Percentiles rank a stretch among this genome's conserved stretches.
These are phyloP conservation scores for Sparidentex hasta DNA, from an alignment of 2,797 vertebrate genomes.

Conservation along the genomic window DNA sequence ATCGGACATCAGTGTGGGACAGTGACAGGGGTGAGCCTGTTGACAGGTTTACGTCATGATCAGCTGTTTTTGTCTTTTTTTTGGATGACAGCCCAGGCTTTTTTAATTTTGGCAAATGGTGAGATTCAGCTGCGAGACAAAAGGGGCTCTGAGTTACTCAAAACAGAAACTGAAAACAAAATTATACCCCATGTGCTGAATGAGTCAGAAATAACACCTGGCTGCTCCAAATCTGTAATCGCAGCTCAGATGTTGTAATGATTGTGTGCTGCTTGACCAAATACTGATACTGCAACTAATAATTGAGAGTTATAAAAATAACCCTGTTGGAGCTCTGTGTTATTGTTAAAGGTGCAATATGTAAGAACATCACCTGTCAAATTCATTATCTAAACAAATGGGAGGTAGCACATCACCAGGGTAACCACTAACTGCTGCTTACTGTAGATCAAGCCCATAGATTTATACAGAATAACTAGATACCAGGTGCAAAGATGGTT, in stretches of 20 bases:
- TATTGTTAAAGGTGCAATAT: too few relatives aligned
- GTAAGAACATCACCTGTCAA: too few relatives aligned
- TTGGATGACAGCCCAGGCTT: neutral
- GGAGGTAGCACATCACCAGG: too few relatives aligned
- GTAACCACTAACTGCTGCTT: too few relatives aligned
- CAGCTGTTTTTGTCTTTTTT: slow-evolving; percentile 26
- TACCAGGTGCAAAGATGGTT: too few relatives aligned
- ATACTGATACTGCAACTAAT: neutral
- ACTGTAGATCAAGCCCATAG: too few relatives aligned
- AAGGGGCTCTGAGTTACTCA: neutral
- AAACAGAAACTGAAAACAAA: slow-evolving; percentile 6
- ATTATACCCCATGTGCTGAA: neutral
- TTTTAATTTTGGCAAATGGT: neutral
- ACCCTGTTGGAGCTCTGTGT: neutral
- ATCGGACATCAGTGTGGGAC: neutral
- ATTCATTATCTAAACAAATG: too few relatives aligned
- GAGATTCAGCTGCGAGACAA: neutral
- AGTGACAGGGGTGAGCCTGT: slow-evolving; percentile 5
- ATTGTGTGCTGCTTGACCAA: neutral
- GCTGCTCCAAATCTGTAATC: neutral
- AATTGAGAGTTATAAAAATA: neutral
- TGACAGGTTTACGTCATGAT: slow-evolving; percentile 42
- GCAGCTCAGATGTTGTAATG: neutral
- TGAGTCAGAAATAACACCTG: neutral
- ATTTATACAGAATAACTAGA: too few relatives aligned